A percentile compares a stretch with the other conserved stretches of the same genome.
Evolutionary conservation across 53 echinoderm and acorn worm genomes (phyloP).

Genomic region (Stichopus horrens): DNA sequence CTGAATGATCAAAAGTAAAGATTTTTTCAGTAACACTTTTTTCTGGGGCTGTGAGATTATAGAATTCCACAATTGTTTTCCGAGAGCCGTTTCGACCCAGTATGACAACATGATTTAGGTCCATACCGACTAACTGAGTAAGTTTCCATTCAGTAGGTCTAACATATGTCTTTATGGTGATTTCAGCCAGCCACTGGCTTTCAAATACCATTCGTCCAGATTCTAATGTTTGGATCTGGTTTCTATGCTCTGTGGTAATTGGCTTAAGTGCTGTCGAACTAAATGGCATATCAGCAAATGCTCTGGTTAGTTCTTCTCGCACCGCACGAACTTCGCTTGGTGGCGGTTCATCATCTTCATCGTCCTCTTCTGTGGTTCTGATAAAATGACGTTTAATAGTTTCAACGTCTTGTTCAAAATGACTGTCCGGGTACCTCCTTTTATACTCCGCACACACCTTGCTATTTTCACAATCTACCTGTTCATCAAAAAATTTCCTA

Average conservation of each 20-base stretch:
- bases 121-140: not conserved
- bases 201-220: not conserved
- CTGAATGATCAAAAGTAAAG: not conserved
- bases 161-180: not conserved
- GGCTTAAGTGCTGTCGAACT: too few species aligned
- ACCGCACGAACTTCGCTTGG: too few species aligned
- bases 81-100: conserved; percentile 18
- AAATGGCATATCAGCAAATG: too few species aligned
- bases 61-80: conserved; percentile 18
- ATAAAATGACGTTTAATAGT: not conserved
- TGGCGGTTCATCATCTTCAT: too few species aligned
- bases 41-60: not conserved
- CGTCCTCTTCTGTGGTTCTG: too few species aligned
- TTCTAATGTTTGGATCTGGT: not conserved
- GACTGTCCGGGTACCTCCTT: not conserved
- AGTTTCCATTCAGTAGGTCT: not conserved
- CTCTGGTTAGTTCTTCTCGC: too few species aligned
- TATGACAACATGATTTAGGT: not conserved
- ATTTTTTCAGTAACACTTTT: not conserved
- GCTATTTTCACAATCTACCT: not conserved
- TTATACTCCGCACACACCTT: not conserved
- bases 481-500: not conserved
- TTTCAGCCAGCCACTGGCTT: not conserved
- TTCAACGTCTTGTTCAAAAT: not conserved
- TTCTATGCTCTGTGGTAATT: too few species aligned